phyloP scores from a whole-genome alignment of 1,140 invertebrate species.

The Orussus abietinus region DNA sequence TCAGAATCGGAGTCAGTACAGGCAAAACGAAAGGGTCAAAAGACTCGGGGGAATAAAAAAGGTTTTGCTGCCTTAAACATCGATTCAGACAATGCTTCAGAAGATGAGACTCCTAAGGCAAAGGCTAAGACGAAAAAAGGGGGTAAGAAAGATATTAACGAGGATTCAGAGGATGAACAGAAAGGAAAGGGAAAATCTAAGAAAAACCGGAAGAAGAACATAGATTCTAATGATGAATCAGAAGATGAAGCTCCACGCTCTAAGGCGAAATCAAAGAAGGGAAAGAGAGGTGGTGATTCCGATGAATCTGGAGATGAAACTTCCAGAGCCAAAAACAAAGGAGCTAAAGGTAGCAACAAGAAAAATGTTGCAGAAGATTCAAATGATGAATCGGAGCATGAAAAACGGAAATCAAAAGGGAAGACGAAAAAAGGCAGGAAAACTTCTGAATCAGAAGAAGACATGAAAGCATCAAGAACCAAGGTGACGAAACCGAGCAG shows the following conservation, averaged over 20 bases:
- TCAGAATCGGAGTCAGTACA: slow-evolving; percentile 25
- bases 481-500: background rate
- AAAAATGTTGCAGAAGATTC: slow-evolving; percentile 7
- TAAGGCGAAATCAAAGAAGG: too few relatives aligned
- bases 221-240: slow-evolving; percentile 26
- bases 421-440: slow-evolving; percentile 53
- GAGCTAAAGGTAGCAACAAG: background rate
- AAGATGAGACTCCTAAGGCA: slow-evolving; percentile 17
- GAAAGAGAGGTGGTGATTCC: slow-evolving; percentile 17
- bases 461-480: too few relatives aligned
- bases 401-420: slow-evolving; percentile 51
- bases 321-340: too few relatives aligned
- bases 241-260: too few relatives aligned
- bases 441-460: slow-evolving; percentile 48
- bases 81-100: slow-evolving; percentile 24
- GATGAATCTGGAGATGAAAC: slow-evolving; percentile 19
- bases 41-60: slow-evolving; percentile 25
- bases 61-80: slow-evolving; percentile 20
- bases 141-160: slow-evolving; percentile 34
- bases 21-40: slow-evolving; percentile 26
- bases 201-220: slow-evolving; percentile 54
- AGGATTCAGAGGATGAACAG: slow-evolving; percentile 42
- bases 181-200: slow-evolving; percentile 33
- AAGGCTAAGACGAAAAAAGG: slow-evolving; percentile 35
- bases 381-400: slow-evolving; percentile 38